These are phyloP conservation scores for Lampris incognitus DNA, from an alignment of 2,113 vertebrate species.

Conservation along the genomic window DNA sequence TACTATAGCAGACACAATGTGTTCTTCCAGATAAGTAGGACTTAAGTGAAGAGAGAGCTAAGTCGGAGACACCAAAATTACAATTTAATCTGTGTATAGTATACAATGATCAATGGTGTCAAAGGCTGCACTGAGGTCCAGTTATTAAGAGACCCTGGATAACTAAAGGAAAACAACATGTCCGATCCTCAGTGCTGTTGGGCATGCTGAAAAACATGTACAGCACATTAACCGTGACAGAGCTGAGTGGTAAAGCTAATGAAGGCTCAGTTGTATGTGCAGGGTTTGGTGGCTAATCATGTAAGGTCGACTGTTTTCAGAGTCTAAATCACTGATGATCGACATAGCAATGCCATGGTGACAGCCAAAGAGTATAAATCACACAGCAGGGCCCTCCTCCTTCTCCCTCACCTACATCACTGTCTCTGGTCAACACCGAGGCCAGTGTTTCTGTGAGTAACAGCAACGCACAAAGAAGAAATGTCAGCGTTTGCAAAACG, in stretches of 20 bases:
- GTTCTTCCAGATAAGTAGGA: too few species aligned
- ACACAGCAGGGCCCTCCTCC: conserved; percentile 55
- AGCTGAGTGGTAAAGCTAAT: conserved; percentile 6
- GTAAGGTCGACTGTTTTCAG: conserved; percentile 63
- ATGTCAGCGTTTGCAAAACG: neutral
- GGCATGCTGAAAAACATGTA: conserved; percentile 8
- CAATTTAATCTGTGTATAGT: too few species aligned
- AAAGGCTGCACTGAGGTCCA: too few species aligned
- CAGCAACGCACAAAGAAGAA: conserved; percentile 23
- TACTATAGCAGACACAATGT: too few species aligned
- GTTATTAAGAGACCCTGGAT: too few species aligned
- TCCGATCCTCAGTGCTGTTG: too few species aligned
- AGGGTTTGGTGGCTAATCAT: conserved; percentile 37
- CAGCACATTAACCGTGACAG: conserved; percentile 3
- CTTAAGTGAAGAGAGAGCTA: too few species aligned
- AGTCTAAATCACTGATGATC: conserved; percentile 55
- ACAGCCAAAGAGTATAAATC: conserved; percentile 57
- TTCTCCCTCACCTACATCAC: conserved; percentile 58
- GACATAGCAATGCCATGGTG: conserved; percentile 61
- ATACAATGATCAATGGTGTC: too few species aligned
- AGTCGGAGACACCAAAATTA: too few species aligned
- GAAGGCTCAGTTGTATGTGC: conserved; percentile 41
- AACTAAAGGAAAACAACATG: too few species aligned
- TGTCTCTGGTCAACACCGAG: conserved; percentile 59
- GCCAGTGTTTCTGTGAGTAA: conserved; percentile 51